Evolutionary conservation across 2,888 invertebrate genomes (phyloP).

Genomic region (Petrolisthes cinctipes): DNA sequence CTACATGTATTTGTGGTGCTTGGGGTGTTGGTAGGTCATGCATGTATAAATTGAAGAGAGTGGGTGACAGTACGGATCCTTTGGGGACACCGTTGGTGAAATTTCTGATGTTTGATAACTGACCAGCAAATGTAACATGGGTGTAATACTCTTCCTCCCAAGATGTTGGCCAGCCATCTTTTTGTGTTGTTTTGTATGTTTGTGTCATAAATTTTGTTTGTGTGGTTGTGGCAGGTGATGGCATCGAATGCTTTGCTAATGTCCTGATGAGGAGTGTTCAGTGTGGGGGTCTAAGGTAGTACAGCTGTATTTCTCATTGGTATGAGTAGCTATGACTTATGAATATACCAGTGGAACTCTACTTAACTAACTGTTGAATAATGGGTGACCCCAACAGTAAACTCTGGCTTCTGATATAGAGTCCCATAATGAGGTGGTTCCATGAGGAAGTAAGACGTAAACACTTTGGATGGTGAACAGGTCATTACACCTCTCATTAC

Average conservation of each 20-base stretch:
- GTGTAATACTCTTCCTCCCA: conserved; percentile 66
- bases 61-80: background rate
- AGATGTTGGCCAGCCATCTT: conserved; percentile 62
- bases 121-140: conserved; percentile 66
- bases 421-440: too few species aligned
- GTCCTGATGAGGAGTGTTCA: conserved; percentile 67
- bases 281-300: conserved; percentile 49
- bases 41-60: background rate
- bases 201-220: conserved; percentile 37
- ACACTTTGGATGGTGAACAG: too few species aligned
- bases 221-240: conserved; percentile 67
- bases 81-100: conserved; percentile 19
- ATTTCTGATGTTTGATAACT: too few species aligned
- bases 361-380: too few species aligned
- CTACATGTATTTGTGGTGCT: background rate
- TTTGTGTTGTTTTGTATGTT: conserved; percentile 65
- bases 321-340: too few species aligned
- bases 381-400: too few species aligned
- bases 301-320: too few species aligned
- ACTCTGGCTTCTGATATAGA: too few species aligned
- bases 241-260: conserved; percentile 68
- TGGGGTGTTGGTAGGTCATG: background rate
- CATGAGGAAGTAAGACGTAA: too few species aligned
- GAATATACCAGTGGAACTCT: too few species aligned
- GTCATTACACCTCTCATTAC: too few species aligned